Percentiles rank a stretch among this genome's conserved stretches.
These are phyloP conservation scores for Zoanthus solanderi DNA, from an alignment of 92 coral and sea anemone species.

Conservation along the genomic window DNA sequence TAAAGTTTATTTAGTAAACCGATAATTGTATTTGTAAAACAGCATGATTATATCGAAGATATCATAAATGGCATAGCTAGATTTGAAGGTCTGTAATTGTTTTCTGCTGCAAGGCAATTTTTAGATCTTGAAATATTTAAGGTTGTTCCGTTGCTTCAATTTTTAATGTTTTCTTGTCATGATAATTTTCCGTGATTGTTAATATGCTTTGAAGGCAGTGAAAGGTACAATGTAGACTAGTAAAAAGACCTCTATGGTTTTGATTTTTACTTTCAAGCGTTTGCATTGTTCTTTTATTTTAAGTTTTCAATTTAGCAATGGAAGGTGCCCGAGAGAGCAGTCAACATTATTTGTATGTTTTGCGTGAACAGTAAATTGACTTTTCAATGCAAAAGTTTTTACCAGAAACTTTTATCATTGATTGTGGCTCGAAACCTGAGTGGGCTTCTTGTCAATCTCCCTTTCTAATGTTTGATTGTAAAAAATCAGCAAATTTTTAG, in stretches of 20 bases:
- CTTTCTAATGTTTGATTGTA: not conserved
- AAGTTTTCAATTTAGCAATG: not conserved
- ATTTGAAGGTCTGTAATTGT: no score
- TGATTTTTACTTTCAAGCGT: not conserved
- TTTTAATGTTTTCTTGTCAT: no score
- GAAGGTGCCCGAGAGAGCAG: not conserved
- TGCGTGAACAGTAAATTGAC: not conserved
- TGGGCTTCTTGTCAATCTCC: not conserved
- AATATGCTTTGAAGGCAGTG: not conserved
- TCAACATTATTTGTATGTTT: not conserved
- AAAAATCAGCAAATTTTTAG: not conserved
- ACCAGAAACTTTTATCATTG: conserved; percentile 4
- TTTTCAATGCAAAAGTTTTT: not conserved
- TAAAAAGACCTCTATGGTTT: not conserved
- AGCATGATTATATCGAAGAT: not conserved
- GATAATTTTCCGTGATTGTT: no score
- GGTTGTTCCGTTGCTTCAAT: no score
- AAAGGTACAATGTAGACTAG: not conserved
- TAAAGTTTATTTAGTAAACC: not conserved
- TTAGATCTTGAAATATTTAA: not conserved
- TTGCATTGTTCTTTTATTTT: not conserved
- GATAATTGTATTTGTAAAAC: not conserved
- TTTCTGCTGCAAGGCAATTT: conserved; percentile 27
- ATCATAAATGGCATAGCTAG: not conserved
- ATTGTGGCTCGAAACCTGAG: not conserved